Conservation (phyloP, 2,888 invertebrate genomes). For the Adineta ricciae region DNA sequence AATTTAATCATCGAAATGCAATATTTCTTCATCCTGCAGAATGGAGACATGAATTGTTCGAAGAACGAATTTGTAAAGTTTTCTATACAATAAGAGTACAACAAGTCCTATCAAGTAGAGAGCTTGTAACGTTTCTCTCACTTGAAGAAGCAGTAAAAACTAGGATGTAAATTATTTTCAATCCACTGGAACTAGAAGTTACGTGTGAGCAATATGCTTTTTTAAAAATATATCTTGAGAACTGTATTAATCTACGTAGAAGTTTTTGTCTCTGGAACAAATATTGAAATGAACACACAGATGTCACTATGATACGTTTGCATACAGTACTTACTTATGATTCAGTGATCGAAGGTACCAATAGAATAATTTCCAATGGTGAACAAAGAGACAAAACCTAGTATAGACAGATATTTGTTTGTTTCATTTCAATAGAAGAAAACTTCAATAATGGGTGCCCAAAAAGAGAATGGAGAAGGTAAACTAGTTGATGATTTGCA, state of each 20-base stretch:
- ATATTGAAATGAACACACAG: too few relatives aligned
- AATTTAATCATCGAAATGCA: not conserved
- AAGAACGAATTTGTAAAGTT: too few relatives aligned
- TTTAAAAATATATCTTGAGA: too few relatives aligned
- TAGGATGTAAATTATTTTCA: too few relatives aligned
- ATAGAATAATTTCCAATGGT: not conserved
- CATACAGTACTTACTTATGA: not conserved
- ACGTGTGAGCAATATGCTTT: too few relatives aligned
- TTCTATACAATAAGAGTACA: too few relatives aligned
- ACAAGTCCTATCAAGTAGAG: too few relatives aligned
- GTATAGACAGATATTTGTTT: not conserved
- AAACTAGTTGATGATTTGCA: slow-evolving; percentile 53
- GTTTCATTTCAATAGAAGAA: not conserved
- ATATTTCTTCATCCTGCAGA: not conserved
- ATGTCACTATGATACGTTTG: not conserved
- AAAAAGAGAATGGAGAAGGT: slow-evolving; percentile 44
- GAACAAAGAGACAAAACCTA: not conserved
- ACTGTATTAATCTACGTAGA: too few relatives aligned
- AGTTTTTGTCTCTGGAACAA: too few relatives aligned
- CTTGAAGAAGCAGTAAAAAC: too few relatives aligned
- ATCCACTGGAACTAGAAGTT: too few relatives aligned
- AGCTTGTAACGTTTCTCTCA: too few relatives aligned
- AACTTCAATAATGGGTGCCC: not conserved
- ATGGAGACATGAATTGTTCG: not conserved
- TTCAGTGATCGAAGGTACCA: not conserved